Evolutionary conservation across 2,113 vertebrate species (phyloP).

Genomic region (Ptychochromis oligacanthus): DNA sequence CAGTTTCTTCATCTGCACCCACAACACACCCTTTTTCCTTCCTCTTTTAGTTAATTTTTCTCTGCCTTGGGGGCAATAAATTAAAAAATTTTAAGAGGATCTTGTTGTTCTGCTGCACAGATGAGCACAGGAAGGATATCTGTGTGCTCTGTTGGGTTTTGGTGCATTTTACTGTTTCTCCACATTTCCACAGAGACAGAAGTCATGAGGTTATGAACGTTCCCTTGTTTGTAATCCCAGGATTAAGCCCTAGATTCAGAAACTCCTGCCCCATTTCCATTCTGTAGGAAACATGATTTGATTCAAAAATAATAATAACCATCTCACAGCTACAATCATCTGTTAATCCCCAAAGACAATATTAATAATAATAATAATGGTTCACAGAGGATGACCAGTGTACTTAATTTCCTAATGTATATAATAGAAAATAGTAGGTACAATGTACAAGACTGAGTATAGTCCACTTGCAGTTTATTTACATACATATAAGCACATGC

Average conservation of each 20-base stretch:
- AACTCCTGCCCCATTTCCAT: constrained; percentile 70
- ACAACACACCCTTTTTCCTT: not conserved
- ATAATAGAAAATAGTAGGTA: not conserved
- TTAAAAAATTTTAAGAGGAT: not conserved
- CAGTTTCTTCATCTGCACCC: not conserved
- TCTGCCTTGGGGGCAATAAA: not conserved
- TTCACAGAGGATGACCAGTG: constrained; percentile 22
- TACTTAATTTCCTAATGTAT: constrained; percentile 39
- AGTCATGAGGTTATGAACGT: constrained; percentile 50
- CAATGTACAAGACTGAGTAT: not conserved
- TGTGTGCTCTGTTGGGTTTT: not conserved
- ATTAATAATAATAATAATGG: constrained; percentile 47
- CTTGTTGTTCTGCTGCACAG: not conserved
- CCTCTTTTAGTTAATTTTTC: not conserved
- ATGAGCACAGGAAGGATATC: not conserved
- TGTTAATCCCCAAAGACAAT: constrained; percentile 37
- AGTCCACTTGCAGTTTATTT: not conserved
- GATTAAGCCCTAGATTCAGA: constrained; percentile 68
- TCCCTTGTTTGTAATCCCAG: constrained; percentile 72
- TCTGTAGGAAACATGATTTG: constrained; percentile 67
- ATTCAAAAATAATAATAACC: constrained; percentile 75
- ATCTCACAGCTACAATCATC: constrained; percentile 45
- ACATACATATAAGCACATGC: not conserved
- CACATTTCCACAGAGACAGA: constrained; percentile 37
- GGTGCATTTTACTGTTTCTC: constrained; percentile 11